Evolutionary conservation across 2,113 vertebrate species (phyloP).

Genomic region (Ornithorhynchus anatinus): DNA sequence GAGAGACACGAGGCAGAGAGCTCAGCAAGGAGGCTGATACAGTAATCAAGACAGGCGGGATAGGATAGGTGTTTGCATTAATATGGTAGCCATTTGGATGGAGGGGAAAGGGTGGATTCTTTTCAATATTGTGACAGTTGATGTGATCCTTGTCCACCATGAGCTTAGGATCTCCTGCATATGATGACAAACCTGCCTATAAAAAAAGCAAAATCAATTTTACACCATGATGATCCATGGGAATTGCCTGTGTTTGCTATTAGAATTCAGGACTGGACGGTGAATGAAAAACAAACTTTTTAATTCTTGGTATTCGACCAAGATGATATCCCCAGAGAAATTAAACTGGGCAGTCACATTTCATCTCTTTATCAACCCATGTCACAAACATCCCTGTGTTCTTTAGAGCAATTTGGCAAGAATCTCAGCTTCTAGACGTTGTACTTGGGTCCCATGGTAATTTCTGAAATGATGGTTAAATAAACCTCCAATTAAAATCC

Average conservation of each 20-base stretch:
- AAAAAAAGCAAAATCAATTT: constrained; percentile 34
- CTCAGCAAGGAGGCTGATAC: no score
- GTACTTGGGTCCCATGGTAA: neutral
- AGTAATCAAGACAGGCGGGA: no score
- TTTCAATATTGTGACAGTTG: no score
- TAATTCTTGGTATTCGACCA: neutral
- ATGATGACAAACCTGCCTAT: no score
- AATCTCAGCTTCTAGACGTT: neutral
- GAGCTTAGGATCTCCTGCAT: no score
- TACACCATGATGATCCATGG: neutral
- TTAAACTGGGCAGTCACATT: neutral
- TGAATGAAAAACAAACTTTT: constrained; percentile 25
- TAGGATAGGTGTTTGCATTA: no score
- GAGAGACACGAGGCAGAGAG: no score
- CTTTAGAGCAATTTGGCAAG: neutral
- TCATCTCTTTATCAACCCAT: neutral
- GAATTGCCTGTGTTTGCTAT: neutral
- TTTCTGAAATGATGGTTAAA: neutral
- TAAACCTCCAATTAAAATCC: neutral
- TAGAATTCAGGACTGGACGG: neutral
- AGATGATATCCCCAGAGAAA: neutral
- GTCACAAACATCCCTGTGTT: neutral
- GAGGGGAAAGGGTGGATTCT: no score
- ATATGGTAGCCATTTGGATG: no score
- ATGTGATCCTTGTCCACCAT: no score